Base-by-base conservation (phyloP, 2,888 invertebrate genomes). In the Folsomia manolachei region DNA sequence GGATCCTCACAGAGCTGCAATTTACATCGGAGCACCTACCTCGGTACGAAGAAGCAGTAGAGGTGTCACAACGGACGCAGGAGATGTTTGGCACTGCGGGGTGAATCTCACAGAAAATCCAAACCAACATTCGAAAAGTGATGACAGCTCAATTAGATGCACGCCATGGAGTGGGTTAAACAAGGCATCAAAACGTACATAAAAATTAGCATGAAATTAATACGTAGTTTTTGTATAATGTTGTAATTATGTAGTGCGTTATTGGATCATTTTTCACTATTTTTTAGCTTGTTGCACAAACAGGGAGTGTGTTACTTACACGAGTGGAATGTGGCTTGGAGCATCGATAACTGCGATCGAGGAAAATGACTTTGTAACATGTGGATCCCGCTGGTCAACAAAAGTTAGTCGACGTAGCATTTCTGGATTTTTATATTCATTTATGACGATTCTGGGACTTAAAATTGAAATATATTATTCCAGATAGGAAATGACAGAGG, bases 11-110 rank as follows among this genome's bases (percentile, higher is more conserved):
- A 39, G 39, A 60, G 24, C 18, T 2, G 60, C 64, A 63, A 53
- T 71, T 23, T 71, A 63, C 62, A 62, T 62, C 24, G 74, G 74
- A 19, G 71, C 74, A n/a, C 74, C 74, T 2, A 70, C 66, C 4
- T 39, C 39, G 4, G 7, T 9, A 27, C 67, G 70, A 2, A 66
- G 66, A 19, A 23, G 26, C 18, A 9, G 14, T 2, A 39, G 9
- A 26, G 19, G 27, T 1, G 2, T 2, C 1, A 24, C 56, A 0
- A 52, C 23, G 14, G 71, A 71, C 18, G 53, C 70, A 2, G 74
- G 74, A n/a, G 24, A 66, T 27, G 51, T 74, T 21, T 74, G 74
- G 74, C 7, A 21, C 7, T 39, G 39, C 39, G 7, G 14, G 14
- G 39, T 39, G 14, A 39, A 39, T 39, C 39, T 39, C 4, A 14